phyloP scores from a whole-genome alignment of 2,888 invertebrate species.

The Epirrhoe alternata region DNA sequence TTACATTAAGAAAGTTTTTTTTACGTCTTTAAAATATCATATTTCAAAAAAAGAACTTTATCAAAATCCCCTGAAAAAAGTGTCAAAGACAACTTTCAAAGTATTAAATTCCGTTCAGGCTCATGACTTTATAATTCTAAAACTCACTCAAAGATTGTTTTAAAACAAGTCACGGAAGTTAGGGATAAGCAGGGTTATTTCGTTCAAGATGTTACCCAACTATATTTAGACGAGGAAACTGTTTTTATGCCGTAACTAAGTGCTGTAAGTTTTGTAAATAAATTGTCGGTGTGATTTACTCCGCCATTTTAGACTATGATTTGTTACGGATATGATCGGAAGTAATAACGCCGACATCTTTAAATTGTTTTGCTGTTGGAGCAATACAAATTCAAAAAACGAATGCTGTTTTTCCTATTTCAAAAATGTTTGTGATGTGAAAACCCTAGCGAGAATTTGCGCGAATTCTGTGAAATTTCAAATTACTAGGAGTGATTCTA shows the following conservation, averaged over 20 bases:
- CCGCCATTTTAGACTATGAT: constrained; percentile 21
- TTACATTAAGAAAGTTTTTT: no score
- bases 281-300: constrained; percentile 39
- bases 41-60: constrained; percentile 18
- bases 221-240: constrained; percentile 42
- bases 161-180: constrained; percentile 39
- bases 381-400: no score
- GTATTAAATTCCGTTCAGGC: constrained; percentile 28
- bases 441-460: no score
- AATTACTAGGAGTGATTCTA: background rate
- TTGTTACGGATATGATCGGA: constrained; percentile 27
- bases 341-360: constrained; percentile 8
- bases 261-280: constrained; percentile 42
- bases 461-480: no score
- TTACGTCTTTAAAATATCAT: constrained; percentile 1
- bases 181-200: constrained; percentile 34
- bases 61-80: constrained; percentile 8
- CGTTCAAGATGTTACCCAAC: constrained; percentile 44
- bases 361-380: no score
- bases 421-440: no score
- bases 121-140: constrained; percentile 29
- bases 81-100: constrained; percentile 21
- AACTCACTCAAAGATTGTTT: constrained; percentile 34
- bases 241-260: constrained; percentile 43
- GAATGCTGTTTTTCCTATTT: no score